A percentile compares a stretch with the other conserved stretches of the same genome.
Conservation (phyloP, 2,888 invertebrate genomes). For the Chromoteleia sp. region DNA sequence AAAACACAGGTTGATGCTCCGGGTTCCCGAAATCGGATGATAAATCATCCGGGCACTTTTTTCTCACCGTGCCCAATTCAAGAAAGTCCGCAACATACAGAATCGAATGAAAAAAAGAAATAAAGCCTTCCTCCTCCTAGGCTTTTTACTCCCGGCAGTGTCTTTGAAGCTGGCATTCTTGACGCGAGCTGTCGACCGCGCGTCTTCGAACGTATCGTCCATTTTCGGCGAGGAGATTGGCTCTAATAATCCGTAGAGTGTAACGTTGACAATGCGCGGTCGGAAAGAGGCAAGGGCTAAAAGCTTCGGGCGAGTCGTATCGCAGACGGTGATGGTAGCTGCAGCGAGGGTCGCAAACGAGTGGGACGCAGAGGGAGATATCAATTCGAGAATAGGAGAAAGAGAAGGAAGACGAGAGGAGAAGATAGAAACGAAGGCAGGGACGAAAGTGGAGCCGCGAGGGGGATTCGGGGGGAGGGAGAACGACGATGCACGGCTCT, state of each 20-base stretch:
- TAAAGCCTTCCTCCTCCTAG: conserved; percentile 11
- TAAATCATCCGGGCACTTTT: conserved; percentile 48
- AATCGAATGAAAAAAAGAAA: conserved; percentile 38
- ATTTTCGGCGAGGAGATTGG: conserved; percentile 51
- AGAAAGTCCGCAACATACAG: conserved; percentile 34
- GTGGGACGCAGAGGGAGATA: conserved; percentile 69
- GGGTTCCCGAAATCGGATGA: conserved; percentile 40
- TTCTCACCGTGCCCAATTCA: conserved; percentile 33
- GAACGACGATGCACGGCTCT: conserved; percentile 80
- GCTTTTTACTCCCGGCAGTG: conserved; percentile 31
- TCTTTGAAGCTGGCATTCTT: conserved; percentile 25
- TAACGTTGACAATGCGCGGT: conserved; percentile 59
- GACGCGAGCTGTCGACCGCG: conserved; percentile 8
- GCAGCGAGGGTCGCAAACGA: conserved; percentile 76
- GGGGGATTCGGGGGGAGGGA: conserved; percentile 40
- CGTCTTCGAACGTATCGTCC: conserved; percentile 23
- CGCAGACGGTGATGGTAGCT: conserved; percentile 71
- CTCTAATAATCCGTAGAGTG: conserved; percentile 69
- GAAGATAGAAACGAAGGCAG: conserved; percentile 65
- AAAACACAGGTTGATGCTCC: conserved; percentile 39
- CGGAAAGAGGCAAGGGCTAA: conserved; percentile 69
- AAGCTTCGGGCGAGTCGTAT: conserved; percentile 75
- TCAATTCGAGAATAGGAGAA: conserved; percentile 20
- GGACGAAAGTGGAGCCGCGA: conserved; percentile 70
- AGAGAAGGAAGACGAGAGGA: conserved; percentile 51